Percentiles rank a stretch among this genome's conserved stretches.
phyloP scores from a whole-genome alignment of 2,888 invertebrate species.

The Autographa pulchrina region DNA sequence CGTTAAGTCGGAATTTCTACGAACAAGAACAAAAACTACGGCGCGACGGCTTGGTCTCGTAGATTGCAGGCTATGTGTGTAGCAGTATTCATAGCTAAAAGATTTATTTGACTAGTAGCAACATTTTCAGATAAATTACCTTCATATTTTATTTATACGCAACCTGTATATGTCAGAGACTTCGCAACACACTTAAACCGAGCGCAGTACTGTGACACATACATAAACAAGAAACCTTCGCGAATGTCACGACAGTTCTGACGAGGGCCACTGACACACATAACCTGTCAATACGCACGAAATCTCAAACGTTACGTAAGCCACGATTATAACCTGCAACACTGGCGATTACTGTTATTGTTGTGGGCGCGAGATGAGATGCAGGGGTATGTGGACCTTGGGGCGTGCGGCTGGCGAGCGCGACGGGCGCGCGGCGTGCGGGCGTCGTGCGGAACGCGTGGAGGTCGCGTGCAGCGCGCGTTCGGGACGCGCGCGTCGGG shows the following conservation, averaged over 20 bases:
- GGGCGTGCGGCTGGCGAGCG: slow-evolving; percentile 69
- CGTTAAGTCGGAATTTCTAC: slow-evolving; percentile 63
- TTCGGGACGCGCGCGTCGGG: slow-evolving; percentile 76
- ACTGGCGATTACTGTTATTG: slow-evolving; percentile 74
- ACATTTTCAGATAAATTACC: slow-evolving; percentile 27
- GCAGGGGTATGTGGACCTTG: slow-evolving; percentile 75
- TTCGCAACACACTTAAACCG: slow-evolving; percentile 36
- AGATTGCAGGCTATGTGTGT: slow-evolving; percentile 69
- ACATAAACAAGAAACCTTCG: slow-evolving; percentile 48
- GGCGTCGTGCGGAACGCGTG: slow-evolving; percentile 73
- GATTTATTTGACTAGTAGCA: slow-evolving; percentile 47
- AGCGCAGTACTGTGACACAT: slow-evolving; percentile 30
- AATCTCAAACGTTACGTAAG: slow-evolving; percentile 82
- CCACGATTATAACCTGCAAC: slow-evolving; percentile 79
- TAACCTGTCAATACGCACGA: slow-evolving; percentile 80
- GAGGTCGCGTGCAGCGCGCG: slow-evolving; percentile 75
- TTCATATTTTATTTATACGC: slow-evolving; percentile 37
- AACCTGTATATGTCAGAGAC: slow-evolving; percentile 39
- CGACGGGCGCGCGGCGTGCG: slow-evolving; percentile 69
- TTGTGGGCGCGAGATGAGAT: slow-evolving; percentile 77
- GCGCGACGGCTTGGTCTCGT: slow-evolving; percentile 56
- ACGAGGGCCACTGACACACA: slow-evolving; percentile 73
- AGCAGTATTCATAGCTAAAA: slow-evolving; percentile 60
- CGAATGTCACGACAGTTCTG: slow-evolving; percentile 47
- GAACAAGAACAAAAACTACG: slow-evolving; percentile 59